phyloP scores from a whole-genome alignment of 2,113 vertebrate species.

The Tychaedon coryphoeus region DNA sequence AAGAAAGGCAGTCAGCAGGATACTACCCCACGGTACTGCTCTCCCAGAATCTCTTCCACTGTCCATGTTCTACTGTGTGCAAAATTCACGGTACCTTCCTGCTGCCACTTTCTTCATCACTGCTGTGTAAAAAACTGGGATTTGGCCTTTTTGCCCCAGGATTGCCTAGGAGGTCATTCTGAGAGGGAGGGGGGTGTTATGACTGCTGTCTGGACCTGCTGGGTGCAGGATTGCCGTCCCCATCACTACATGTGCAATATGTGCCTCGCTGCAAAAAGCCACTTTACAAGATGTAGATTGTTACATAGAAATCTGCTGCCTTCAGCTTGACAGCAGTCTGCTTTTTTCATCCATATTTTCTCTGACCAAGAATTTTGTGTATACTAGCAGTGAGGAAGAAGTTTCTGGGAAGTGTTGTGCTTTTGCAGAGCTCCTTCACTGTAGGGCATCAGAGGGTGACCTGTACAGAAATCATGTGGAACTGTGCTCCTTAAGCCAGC shows the following conservation, averaged over 20 bases:
- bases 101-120: background rate
- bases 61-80: background rate
- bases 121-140: background rate
- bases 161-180: background rate
- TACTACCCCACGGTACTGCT: fast-evolving
- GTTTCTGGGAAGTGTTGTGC: background rate
- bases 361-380: background rate
- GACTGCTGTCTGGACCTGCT: background rate
- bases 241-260: fast-evolving
- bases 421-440: background rate
- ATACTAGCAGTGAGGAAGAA: background rate
- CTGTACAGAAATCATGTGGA: background rate
- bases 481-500: background rate
- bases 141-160: background rate
- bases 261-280: background rate
- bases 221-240: fast-evolving
- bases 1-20: background rate
- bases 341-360: background rate
- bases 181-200: background rate
- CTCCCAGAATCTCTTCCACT: background rate
- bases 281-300: background rate
- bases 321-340: background rate
- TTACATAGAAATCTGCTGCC: fast-evolving
- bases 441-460: background rate
- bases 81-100: background rate